Conservation (phyloP, 2,888 invertebrate species). For the Melipona beecheii region DNA sequence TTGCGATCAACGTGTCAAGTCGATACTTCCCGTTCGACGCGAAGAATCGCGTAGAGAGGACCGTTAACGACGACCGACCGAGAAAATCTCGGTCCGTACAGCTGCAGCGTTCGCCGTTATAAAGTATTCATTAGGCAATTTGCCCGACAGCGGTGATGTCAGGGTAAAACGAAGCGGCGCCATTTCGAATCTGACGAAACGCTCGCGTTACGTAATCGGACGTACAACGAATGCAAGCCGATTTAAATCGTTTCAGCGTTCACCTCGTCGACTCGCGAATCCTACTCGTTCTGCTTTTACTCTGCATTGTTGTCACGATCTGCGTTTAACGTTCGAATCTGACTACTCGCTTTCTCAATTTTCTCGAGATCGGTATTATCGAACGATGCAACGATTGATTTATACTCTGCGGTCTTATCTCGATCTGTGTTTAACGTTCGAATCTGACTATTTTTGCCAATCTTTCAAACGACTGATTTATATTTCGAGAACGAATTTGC, state of each 20-base stretch:
- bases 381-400: not conserved
- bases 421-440: too few species aligned
- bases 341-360: too few species aligned
- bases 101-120: not conserved
- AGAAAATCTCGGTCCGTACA: not conserved
- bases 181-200: not conserved
- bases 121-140: not conserved
- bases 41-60: too few species aligned
- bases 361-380: not conserved
- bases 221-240: slow-evolving; percentile 12
- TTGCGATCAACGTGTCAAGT: too few species aligned
- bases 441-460: too few species aligned
- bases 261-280: not conserved
- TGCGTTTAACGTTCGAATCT: too few species aligned
- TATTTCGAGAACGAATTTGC: too few species aligned
- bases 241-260: not conserved
- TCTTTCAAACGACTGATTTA: too few species aligned
- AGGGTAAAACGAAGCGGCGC: not conserved
- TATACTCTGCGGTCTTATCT: not conserved
- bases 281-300: too few species aligned
- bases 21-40: too few species aligned
- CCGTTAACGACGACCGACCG: too few species aligned
- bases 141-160: not conserved
- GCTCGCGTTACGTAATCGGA: slow-evolving; percentile 27
- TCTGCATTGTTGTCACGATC: too few species aligned